These are phyloP conservation scores for Arizona elegans DNA, from an alignment of 2,113 vertebrate species.

Conservation along the genomic window DNA sequence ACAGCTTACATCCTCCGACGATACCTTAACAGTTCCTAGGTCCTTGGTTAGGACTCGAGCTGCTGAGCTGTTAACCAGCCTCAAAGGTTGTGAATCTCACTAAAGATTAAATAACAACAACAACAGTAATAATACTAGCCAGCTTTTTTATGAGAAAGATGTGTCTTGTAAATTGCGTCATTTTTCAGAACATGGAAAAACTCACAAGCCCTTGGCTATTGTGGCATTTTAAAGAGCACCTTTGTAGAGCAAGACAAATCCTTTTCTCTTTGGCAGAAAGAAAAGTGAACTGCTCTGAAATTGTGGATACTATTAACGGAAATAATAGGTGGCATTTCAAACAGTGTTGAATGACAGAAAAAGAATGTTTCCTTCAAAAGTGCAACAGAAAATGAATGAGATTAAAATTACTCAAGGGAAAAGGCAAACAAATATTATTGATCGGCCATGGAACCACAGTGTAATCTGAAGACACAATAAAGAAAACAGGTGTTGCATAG, in stretches of 20 bases:
- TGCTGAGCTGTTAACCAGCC: no score
- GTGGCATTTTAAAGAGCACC: neutral
- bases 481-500: neutral
- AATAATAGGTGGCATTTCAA: slow-evolving; percentile 3
- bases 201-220: neutral
- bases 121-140: neutral
- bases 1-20: no score
- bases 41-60: no score
- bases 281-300: neutral
- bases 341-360: neutral
- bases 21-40: no score
- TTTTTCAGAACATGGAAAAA: slow-evolving; percentile 40
- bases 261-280: neutral
- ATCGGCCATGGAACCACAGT: neutral
- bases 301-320: neutral
- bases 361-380: neutral
- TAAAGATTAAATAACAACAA: no score
- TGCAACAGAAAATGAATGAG: neutral
- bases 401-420: neutral
- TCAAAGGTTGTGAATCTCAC: no score
- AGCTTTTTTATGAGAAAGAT: slow-evolving; percentile 37
- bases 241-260: neutral
- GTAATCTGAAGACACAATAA: neutral
- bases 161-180: slow-evolving; percentile 35
- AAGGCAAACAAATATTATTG: neutral